Conservation (phyloP, 64 coral and sea anemone species). For the Astreopora myriophthalma region DNA sequence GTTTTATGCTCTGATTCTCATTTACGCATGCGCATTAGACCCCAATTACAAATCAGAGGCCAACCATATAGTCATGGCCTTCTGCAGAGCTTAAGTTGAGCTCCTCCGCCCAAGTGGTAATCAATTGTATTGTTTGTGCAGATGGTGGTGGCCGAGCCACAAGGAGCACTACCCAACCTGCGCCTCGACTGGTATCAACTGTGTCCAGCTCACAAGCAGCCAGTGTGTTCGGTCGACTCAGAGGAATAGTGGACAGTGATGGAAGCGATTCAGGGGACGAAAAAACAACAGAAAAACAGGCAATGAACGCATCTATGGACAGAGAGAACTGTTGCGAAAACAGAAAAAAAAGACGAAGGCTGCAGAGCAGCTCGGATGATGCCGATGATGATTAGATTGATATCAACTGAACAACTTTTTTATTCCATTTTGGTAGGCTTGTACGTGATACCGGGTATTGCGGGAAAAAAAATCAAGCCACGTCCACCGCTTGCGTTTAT, state of each 20-base stretch:
- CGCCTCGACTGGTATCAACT: background rate
- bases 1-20: no score
- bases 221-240: constrained; percentile 64
- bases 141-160: constrained; percentile 26
- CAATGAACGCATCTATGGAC: background rate
- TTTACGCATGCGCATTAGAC: no score
- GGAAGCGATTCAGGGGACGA: constrained; percentile 36
- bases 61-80: no score
- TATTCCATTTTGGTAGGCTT: no score
- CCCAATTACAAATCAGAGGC: no score
- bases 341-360: background rate
- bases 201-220: background rate
- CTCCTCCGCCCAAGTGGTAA: no score
- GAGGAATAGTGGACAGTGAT: constrained; percentile 87
- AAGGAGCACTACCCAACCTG: background rate
- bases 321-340: background rate
- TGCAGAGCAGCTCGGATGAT: constrained; percentile 32
- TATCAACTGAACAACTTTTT: no score
- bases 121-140: background rate
- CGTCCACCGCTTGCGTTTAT: no score
- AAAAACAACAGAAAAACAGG: background rate
- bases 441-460: no score
- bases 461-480: no score
- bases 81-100: no score
- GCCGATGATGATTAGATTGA: background rate